A percentile compares a stretch with the other conserved stretches of the same genome.
phyloP scores from a whole-genome alignment of 1,140 invertebrate genomes.

The Drosophila eugracilis region DNA sequence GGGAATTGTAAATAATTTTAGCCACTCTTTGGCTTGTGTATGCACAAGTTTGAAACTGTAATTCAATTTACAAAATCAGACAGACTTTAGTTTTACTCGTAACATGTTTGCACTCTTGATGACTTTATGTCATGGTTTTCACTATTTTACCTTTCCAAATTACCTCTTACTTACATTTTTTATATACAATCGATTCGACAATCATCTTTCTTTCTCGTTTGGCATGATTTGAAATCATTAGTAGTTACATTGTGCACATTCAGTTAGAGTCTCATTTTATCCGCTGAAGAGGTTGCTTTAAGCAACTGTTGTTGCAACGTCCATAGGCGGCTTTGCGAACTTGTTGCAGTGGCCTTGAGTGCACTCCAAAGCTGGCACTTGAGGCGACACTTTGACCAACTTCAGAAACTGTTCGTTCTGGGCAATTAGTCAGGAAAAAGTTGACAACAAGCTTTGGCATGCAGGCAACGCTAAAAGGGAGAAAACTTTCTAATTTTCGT shows the following conservation, averaged over 20 bases:
- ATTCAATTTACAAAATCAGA: too few species aligned
- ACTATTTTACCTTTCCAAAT: too few species aligned
- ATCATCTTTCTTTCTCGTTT: too few species aligned
- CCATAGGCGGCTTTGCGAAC: conserved; percentile 1
- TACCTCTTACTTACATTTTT: too few species aligned
- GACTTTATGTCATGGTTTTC: too few species aligned
- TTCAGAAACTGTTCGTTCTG: conserved; percentile 36
- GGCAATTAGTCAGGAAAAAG: conserved; percentile 42
- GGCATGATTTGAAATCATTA: too few species aligned
- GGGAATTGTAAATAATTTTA: neutral
- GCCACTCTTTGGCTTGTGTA: neutral
- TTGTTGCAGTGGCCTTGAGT: conserved; percentile 22
- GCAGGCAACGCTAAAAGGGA: neutral
- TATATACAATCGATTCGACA: too few species aligned
- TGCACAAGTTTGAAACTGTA: neutral
- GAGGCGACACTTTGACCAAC: conserved; percentile 27
- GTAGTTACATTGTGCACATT: too few species aligned
- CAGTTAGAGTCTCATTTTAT: neutral
- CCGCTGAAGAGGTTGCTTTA: neutral
- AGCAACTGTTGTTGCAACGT: neutral
- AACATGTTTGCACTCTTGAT: too few species aligned
- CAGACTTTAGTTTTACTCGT: too few species aligned
- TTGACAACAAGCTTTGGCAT: conserved; percentile 12
- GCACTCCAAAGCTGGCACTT: conserved; percentile 32
- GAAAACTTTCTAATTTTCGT: conserved; percentile 28